A percentile compares a stretch with the other conserved stretches of the same genome.
Conservation (phyloP, 2,113 vertebrate genomes). For the Corythornis madagascariensis region DNA sequence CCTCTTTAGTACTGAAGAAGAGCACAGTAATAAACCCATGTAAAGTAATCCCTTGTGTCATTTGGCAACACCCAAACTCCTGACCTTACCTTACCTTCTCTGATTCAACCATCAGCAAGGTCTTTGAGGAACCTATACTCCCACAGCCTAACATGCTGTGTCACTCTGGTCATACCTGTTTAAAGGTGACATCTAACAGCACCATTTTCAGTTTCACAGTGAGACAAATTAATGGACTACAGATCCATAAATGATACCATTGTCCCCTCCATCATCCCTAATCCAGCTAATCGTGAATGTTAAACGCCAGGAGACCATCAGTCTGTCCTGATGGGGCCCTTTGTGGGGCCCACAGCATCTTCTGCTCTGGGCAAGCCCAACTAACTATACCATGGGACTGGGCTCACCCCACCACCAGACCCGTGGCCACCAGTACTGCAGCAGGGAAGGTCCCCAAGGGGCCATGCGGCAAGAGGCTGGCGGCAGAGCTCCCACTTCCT, state of each 20-base stretch:
- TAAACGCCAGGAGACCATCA: fast-evolving
- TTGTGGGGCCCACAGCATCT: no score
- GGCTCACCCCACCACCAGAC: neutral
- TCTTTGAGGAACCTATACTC: neutral
- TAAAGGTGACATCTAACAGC: neutral
- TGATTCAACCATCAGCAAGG: neutral
- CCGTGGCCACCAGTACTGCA: fast-evolving
- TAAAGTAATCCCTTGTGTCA: neutral
- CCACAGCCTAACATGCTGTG: neutral
- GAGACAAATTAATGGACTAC: neutral
- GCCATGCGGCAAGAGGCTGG: fast-evolving
- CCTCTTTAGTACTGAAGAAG: neutral
- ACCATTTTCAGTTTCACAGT: neutral
- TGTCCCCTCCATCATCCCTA: neutral
- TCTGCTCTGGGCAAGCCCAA: neutral
- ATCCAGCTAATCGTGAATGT: neutral
- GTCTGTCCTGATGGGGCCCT: neutral
- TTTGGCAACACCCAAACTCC: neutral
- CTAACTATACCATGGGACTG: neutral
- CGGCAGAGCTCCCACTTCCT: neutral
- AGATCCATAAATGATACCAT: neutral
- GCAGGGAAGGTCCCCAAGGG: fast-evolving
- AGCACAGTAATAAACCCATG: fast-evolving
- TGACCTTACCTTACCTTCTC: neutral
- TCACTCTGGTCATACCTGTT: neutral